phyloP scores from a whole-genome alignment of 2,797 vertebrate genomes.

The Acipenser ruthenus region DNA sequence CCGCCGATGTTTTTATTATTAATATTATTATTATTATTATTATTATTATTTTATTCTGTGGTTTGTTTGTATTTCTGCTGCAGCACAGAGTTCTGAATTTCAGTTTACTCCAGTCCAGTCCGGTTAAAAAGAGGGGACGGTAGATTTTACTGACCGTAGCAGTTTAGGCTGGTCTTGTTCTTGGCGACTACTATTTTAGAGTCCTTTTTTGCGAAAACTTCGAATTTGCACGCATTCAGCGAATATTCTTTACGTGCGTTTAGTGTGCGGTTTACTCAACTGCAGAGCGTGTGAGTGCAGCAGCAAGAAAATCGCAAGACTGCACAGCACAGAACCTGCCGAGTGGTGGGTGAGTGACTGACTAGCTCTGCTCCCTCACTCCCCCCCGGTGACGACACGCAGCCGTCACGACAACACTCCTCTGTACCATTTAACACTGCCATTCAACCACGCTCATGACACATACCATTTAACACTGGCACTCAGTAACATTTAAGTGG shows the following conservation, averaged over 20 bases:
- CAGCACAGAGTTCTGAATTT: slow-evolving; percentile 32
- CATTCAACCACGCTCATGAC: slow-evolving; percentile 2
- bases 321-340: slow-evolving; percentile 11
- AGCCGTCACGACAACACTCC: too few relatives aligned
- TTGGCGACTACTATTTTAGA: too few relatives aligned
- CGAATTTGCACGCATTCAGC: slow-evolving; percentile 35
- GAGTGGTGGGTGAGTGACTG: slow-evolving; percentile 6
- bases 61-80: slow-evolving; percentile 13
- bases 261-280: slow-evolving; percentile 49
- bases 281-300: slow-evolving; percentile 22
- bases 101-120: slow-evolving; percentile 7
- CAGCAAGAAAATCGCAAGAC: slow-evolving; percentile 24
- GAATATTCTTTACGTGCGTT: slow-evolving; percentile 34
- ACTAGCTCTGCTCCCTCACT: slow-evolving; percentile 9
- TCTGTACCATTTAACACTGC: slow-evolving; percentile 9
- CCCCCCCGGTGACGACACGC: slow-evolving; percentile 20
- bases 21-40: neutral
- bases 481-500: too few relatives aligned
- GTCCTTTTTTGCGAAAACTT: neutral
- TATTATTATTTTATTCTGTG: too few relatives aligned
- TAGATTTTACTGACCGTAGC: neutral
- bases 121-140: neutral
- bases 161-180: too few relatives aligned
- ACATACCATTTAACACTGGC: too few relatives aligned
- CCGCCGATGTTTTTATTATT: slow-evolving; percentile 35